Evolutionary conservation across 2,113 vertebrate species (phyloP).

Genomic region (Calypte anna): DNA sequence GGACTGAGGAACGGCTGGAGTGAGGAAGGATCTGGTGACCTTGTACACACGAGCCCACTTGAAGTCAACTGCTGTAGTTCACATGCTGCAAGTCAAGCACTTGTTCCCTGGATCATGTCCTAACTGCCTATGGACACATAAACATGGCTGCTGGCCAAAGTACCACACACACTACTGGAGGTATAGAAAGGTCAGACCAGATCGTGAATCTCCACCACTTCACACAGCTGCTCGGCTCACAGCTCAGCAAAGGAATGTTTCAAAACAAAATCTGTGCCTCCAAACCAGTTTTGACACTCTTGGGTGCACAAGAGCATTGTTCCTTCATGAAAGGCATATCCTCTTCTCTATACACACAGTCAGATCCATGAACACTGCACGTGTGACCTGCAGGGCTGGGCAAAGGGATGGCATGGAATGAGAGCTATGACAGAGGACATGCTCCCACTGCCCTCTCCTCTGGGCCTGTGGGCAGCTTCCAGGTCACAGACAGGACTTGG

Average conservation of each 20-base stretch:
- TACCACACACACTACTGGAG: not conserved
- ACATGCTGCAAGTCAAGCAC: not conserved
- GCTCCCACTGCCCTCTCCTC: not conserved
- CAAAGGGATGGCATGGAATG: accelerated
- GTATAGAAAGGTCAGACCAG: not conserved
- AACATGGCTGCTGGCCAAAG: not conserved
- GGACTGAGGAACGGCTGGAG: accelerated
- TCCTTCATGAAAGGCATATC: too few relatives aligned
- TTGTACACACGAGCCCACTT: accelerated
- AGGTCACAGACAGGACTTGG: not conserved
- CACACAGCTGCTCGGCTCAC: not conserved
- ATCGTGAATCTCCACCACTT: not conserved
- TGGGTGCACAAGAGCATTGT: accelerated
- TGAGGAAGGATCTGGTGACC: not conserved
- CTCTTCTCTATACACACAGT: not conserved
- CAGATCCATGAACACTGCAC: accelerated
- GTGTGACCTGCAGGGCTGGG: accelerated
- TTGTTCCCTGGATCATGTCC: not conserved
- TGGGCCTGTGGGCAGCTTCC: not conserved
- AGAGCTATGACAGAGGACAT: accelerated
- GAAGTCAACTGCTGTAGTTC: not conserved
- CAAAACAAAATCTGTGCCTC: not conserved
- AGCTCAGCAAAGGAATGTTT: not conserved
- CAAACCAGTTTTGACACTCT: not conserved
- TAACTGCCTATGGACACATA: not conserved